Base-by-base conservation (phyloP, 1,140 invertebrate species). In the Bombus confusus region DNA sequence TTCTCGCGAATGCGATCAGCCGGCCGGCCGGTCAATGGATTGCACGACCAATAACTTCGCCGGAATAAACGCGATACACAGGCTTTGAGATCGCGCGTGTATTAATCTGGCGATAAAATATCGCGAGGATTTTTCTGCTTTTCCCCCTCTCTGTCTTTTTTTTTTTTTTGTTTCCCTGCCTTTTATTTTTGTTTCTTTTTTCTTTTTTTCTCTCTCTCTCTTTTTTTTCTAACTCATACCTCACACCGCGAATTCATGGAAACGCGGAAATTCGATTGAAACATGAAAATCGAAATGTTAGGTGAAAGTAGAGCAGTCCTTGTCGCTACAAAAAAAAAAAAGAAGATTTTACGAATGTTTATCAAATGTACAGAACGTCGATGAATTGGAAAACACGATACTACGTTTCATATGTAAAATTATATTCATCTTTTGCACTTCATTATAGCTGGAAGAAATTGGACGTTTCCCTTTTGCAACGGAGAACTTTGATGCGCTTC, bases 21-120 rank as follows among this genome's bases (percentile, higher is more conserved):
- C 39, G 47, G 41, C 43, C 72, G 28, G 22, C n/a, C 74, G 47
- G 76, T 72, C 76, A 85, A 85, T 85, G 76, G 78, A 85, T 74
- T 28, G 78, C 39, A 25, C 15, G n/a, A 41, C 71, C 78, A 64
- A 81, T 66, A 81, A 73, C 52, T 81, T 68, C 12, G 2, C 8
- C 25, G 31, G 68, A 31, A 84, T 79, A 78, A 79, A 71, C 66
- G 64, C 39, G 43, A 77, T 25, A 39, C 74, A 9, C 47, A n/a
- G 34, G 52, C 83, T 85, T 59, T 59, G 37, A 31, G n/a, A 79
- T 84, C 43, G 75, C 75, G 39, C 28, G 64, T 62, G 68, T 85
- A 85, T 80, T 85, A 85, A 85, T 85, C 76, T 80, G 34, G 9
- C 66, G 76, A 79, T 79, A 84, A 84, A 84, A 79, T 79, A 84